Base-by-base conservation (phyloP, 1,140 invertebrate genomes). In the Hyphantria cunea region DNA sequence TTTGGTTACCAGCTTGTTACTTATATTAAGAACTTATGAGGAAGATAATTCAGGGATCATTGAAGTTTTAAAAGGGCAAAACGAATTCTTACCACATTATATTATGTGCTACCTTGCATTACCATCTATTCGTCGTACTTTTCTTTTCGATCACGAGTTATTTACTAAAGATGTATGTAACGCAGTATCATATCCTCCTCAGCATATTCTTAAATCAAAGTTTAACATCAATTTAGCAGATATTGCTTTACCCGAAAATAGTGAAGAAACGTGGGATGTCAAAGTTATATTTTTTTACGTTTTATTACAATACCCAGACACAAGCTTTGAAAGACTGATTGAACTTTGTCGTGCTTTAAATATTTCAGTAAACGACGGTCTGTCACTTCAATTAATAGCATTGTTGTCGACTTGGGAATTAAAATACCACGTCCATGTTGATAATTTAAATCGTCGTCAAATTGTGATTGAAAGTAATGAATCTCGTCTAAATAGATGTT, bases 341-440 rank as follows among this genome's bases (percentile, higher is more conserved):
- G 88, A 91, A 56, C 70, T 91, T 48, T 91, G 90, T 65, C 71
- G 74, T 7, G 83, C 82, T 0, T 81, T 90, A 59, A 84, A 89
- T 70, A 70, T 91, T 53, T 70, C 79, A 14, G 53, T 80, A 14
- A 81, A 90, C 64, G 80, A 91, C 61, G 90, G 88, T n/a, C 76
- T 92, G 33, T 86, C 84, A 17, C 78, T 89, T 54, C 81, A 91
- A 64, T 62, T 92, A 11, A 83, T 91, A 70, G 84, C 87, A n/a
- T 55, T 90, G 48, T 61, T 92, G 12, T 82, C 78, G 45, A 83
- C 79, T 42, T 92, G 89, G 89, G 78, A 89, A 39, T 72, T 90
- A 25, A 84, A 89, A 49, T 91, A 91, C 67, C 83, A 82, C 70
- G 74, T 87, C 41, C 48, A 62, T 13, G 56, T 74, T 52, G 84